Percentiles rank a stretch among this genome's conserved stretches.
These are phyloP conservation scores for Napeogenes sylphis DNA, from an alignment of 2,888 invertebrate genomes.

Conservation along the genomic window DNA sequence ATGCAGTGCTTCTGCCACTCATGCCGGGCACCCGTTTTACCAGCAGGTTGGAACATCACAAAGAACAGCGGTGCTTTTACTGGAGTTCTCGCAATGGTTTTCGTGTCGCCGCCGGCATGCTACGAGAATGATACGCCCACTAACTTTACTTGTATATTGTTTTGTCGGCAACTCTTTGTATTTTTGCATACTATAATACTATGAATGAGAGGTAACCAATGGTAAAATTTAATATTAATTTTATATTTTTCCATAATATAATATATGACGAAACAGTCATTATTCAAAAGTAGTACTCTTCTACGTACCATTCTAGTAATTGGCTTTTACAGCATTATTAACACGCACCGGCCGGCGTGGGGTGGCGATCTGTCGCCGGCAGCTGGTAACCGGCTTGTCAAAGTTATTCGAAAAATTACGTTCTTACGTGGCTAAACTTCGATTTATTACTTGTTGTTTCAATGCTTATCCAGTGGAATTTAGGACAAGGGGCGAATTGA, in stretches of 20 bases:
- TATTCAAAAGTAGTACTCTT: no score
- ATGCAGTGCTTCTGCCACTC: conserved; percentile 96
- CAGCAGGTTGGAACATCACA: conserved; percentile 80
- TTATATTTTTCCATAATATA: neutral
- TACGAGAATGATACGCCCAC: conserved; percentile 53
- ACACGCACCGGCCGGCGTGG: neutral
- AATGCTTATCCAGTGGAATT: no score
- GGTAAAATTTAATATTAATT: no score
- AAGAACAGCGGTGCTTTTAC: conserved; percentile 29
- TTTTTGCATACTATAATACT: neutral
- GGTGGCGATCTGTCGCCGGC: neutral
- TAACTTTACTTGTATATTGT: conserved; percentile 30
- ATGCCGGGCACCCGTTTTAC: conserved; percentile 89
- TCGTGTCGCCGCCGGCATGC: conserved; percentile 51
- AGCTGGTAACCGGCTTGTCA: neutral
- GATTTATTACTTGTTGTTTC: neutral
- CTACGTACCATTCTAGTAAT: no score
- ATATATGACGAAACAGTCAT: no score
- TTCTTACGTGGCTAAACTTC: no score
- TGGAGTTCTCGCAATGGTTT: conserved; percentile 31
- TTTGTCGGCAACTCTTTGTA: conserved; percentile 10
- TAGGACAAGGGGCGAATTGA: no score
- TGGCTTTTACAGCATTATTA: no score
- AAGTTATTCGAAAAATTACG: neutral
- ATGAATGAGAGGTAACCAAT: conserved; percentile 14